phyloP scores from a whole-genome alignment of 2,888 invertebrate genomes.

The Sinotaia quadrata region DNA sequence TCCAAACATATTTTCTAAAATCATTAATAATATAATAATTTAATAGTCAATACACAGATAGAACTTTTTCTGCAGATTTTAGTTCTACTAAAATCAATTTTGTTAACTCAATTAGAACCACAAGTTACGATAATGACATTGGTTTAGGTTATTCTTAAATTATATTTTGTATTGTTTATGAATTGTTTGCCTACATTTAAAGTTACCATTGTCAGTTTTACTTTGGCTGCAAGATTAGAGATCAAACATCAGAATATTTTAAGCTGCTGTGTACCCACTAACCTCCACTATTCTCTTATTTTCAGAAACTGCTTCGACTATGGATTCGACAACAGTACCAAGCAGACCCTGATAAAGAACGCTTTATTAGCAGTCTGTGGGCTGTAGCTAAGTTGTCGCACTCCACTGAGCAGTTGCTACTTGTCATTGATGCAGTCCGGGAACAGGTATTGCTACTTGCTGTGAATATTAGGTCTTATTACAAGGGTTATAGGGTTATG shows the following conservation, averaged over 20 bases:
- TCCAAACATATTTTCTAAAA: too few species aligned
- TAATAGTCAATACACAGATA: too few species aligned
- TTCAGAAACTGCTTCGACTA: conserved; percentile 61
- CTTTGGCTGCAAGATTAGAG: background rate
- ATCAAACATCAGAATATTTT: background rate
- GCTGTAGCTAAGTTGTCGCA: conserved; percentile 64
- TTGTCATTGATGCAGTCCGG: conserved; percentile 59
- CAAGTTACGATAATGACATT: too few species aligned
- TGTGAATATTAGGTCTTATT: too few species aligned
- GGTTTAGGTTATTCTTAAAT: too few species aligned
- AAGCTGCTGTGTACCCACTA: background rate
- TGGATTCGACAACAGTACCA: conserved; percentile 65
- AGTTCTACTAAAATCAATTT: too few species aligned
- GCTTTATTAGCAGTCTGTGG: conserved; percentile 64
- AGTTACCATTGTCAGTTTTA: too few species aligned
- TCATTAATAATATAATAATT: too few species aligned
- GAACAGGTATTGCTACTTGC: conserved; percentile 52
- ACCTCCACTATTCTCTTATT: conserved; percentile 18
- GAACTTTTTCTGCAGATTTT: too few species aligned
- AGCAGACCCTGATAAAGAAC: conserved; percentile 59
- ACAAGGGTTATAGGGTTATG: background rate
- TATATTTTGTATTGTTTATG: too few species aligned
- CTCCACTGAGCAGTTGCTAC: conserved; percentile 60
- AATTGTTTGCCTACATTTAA: too few species aligned
- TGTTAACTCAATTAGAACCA: too few species aligned